These are phyloP conservation scores for Xiphophorus couchianus DNA, from an alignment of 2,113 vertebrate genomes.

Conservation along the genomic window DNA sequence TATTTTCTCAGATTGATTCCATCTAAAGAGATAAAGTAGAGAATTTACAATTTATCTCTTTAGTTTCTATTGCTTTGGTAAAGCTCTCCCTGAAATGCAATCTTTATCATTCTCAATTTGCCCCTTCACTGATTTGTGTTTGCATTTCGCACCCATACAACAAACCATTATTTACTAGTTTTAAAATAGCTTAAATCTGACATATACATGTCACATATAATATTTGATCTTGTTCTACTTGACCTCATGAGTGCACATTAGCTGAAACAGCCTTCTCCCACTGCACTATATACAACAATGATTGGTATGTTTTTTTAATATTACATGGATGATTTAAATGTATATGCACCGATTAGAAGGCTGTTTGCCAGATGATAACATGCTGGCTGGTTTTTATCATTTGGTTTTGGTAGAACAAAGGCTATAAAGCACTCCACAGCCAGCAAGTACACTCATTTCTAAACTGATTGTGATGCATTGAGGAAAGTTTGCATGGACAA, in stretches of 20 bases:
- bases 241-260: background rate
- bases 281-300: background rate
- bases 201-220: too few species aligned
- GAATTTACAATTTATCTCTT: too few species aligned
- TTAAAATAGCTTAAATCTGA: too few species aligned
- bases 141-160: too few species aligned
- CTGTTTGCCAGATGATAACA: background rate
- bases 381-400: background rate
- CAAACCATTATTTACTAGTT: too few species aligned
- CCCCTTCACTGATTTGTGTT: too few species aligned
- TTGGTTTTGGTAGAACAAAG: background rate
- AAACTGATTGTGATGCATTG: background rate
- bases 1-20: too few species aligned
- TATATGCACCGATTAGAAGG: background rate
- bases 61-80: too few species aligned
- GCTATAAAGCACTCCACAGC: background rate
- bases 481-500: background rate
- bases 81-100: too few species aligned
- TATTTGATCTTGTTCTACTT: too few species aligned
- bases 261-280: background rate
- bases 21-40: too few species aligned
- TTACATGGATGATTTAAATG: background rate
- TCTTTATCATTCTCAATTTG: too few species aligned
- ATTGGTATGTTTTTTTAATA: background rate
- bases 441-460: background rate